Evolutionary conservation across 2,797 vertebrate genomes (phyloP), one percentile per base, ranked within the genome.

Genomic region (Scolopax rusticola): DNA sequence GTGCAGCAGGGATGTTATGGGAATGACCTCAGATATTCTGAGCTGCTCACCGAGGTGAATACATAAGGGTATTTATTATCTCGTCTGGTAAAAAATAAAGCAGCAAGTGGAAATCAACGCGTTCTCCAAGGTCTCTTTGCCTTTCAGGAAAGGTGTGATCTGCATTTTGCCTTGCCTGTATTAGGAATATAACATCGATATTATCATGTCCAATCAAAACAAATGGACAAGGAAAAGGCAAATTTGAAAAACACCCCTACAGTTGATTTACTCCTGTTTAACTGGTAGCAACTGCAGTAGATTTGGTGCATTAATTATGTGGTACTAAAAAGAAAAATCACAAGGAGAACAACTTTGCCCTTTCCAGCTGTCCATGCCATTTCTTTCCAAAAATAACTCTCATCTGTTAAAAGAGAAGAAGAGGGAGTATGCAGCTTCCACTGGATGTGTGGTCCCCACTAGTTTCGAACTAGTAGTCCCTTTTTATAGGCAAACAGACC

Each of bases 401-500:
- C 69, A 28, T 84, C 63, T 40, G 76, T 57, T 80, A 57, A 47
- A 80, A 96, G 43, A 23, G 50, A 38, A 59, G 91, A 89, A 75
- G 57, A 95, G 21, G 21, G 28, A 82, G 43, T 40, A 30, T 6
- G 51, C 81, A 67, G 63, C 47, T 82, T 50, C 67, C 75, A 17
- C n/a, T 10, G 20, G 73, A 41, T 0, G 0, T 3, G 38, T n/a
- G 70, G 15, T 88, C 73, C 45, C 28, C 0, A 0, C 84, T 96
- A 98, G 48, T 74, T 90, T 40, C 57, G 70, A 73, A 75, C 4
- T 6, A 97, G 11, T 8, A 96, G 82, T 91, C 97, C 98, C 89
- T 89, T 98, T 91, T 95, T 98, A 53, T 24, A 97, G n/a, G 78
- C 94, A 30, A 97, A 75, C 45, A 98, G 51, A 60, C 77, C 97